Percentiles rank a stretch among this genome's conserved stretches.
These are phyloP conservation scores for Cavia aperea DNA, from an alignment of 2,113 vertebrate genomes.

Conservation along the genomic window DNA sequence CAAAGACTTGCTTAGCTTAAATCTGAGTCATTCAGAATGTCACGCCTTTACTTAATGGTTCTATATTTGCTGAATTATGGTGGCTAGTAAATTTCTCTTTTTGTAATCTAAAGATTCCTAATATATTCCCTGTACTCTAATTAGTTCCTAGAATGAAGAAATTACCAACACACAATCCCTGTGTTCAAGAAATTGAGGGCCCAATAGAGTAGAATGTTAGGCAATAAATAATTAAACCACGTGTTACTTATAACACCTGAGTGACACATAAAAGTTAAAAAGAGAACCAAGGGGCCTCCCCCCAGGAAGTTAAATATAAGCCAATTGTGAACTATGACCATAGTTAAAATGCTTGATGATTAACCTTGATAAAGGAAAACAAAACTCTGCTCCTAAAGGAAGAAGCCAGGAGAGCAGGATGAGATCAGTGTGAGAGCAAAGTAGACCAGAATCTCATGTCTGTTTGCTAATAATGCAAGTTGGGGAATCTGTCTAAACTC, in stretches of 20 bases:
- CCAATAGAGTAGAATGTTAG: background rate
- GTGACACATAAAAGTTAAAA: background rate
- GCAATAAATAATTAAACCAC: background rate
- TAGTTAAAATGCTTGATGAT: background rate
- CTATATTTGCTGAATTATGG: background rate
- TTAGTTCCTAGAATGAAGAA: constrained; percentile 4
- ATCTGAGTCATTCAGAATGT: background rate
- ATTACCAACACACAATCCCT: background rate
- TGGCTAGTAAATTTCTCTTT: background rate
- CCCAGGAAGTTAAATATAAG: background rate
- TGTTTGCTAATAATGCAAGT: background rate
- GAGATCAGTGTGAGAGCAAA: background rate
- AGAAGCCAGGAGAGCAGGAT: background rate
- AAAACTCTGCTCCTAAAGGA: background rate
- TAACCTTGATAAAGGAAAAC: background rate
- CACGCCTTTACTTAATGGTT: background rate
- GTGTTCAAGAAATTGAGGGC: background rate
- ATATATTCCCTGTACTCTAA: background rate
- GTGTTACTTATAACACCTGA: background rate
- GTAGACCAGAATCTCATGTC: background rate
- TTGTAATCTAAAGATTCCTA: background rate
- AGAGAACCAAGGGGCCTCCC: background rate
- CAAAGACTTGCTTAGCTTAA: too few species aligned
- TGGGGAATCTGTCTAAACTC: background rate
- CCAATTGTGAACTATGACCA: background rate